Evolutionary conservation across 2,888 invertebrate genomes (phyloP).

Genomic region (Drosophila austrosaltans): DNA sequence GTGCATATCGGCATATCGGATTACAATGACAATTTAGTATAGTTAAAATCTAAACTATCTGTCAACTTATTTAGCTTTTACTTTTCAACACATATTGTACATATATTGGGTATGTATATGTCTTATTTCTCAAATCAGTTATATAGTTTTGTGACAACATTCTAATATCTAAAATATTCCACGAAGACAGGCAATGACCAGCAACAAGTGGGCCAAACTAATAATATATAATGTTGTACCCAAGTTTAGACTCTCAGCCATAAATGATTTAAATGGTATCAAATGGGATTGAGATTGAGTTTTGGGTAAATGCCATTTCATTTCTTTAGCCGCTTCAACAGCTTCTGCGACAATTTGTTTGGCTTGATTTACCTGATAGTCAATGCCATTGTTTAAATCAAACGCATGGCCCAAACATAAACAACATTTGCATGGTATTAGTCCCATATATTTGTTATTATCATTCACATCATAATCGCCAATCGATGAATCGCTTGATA

Average conservation of each 20-base stretch:
- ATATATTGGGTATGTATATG: too few species aligned
- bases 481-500: not conserved
- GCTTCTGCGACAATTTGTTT: conserved; percentile 34
- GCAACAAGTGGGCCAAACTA: conserved; percentile 41
- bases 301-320: not conserved
- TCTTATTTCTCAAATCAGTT: not conserved
- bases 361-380: conserved; percentile 9
- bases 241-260: not conserved
- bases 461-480: not conserved
- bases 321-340: conserved; percentile 2
- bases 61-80: too few species aligned
- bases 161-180: conserved; percentile 25
- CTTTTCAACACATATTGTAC: too few species aligned
- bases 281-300: not conserved
- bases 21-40: too few species aligned
- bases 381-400: conserved; percentile 1
- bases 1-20: too few species aligned
- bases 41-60: too few species aligned
- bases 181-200: conserved; percentile 43
- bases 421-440: not conserved
- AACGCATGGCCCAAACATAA: not conserved
- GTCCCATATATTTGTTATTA: not conserved
- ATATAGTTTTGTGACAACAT: not conserved
- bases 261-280: not conserved
- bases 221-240: conserved; percentile 22